Base-by-base conservation (phyloP, 2,888 invertebrate genomes). In the Chymomyza amoena region DNA sequence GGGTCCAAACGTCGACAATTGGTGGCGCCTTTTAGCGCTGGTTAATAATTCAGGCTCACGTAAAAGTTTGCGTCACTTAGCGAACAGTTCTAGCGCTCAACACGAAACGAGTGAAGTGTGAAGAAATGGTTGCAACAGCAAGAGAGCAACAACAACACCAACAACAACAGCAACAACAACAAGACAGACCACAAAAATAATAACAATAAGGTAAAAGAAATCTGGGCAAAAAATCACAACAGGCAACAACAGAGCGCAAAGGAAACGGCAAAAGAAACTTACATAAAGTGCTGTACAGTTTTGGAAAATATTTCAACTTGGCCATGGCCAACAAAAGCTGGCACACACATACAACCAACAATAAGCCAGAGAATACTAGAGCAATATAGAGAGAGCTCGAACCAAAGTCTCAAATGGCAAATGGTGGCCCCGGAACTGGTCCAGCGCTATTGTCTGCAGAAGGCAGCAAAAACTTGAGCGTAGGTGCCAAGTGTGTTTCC, bases 21-120 rank as follows among this genome's bases (percentile, higher is more conserved):
- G 81, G 79, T 74, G 76, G 64, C 78, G 87, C 87, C 89, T 89
- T 89, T 85, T 89, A 89, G 81, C 83, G 82, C 78, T 76, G 80
- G 90, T 90, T 90, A 90, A 90, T 89, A 90, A 89, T 90, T 89
- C 87, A 90, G 87, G 83, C 75, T 80, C 80, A 87, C 84, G 83
- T 87, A 81, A 87, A 83, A 81, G 81, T 89, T 89, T 77, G 83
- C 90, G 79, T 81, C 89, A 81, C 85, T 80, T 73, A 78, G 75
- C 77, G 73, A 72, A 73, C 73, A 65, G 59, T 60, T 69, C 66
- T 13, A 63, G 72, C 56, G 54, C 6, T 66, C 69, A 66, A 51
- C 65, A 39, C 32, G 57, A 36, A 18, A 18, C 54, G 54, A 59
- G 50, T 77, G 72, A 70, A 78, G 78, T 80, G 77, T 68, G 78